Evolutionary conservation across 2,888 invertebrate species (phyloP), one percentile per base, ranked within the genome.

Genomic region (Drosophila kambysellisi): DNA sequence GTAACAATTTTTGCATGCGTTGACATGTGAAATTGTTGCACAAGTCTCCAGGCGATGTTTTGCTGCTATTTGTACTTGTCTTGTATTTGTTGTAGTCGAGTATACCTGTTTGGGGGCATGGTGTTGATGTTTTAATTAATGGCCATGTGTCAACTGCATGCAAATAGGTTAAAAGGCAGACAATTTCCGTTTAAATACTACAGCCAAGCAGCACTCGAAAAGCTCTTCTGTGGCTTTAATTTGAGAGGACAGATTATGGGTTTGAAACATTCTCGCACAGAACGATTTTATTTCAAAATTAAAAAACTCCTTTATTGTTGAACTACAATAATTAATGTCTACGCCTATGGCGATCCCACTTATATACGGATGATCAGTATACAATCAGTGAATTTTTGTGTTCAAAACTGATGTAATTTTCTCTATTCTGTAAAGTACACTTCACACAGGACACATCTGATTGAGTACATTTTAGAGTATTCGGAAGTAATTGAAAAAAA

Each of bases 11-110:
- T 81, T 86, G 86, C 76, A 81, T 84, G 79, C 84, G 86, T 76
- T 84, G 84, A 84, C 83, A 84, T 81, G 86, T 81, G 77, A 86
- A 84, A 84, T 86, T 83, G 83, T 85, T 83, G 83, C 70, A 29
- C 81, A 85, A 82, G 78, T 85, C 83, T 84, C 80, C 68, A 71
- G 80, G 84, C 82, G 77, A 79, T 83, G 65, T 76, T 83, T 82
- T 67, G 66, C 37, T 64, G 57, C 59, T 73, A 57, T 67, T 70
- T 70, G 50, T 70, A 56, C 63, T 66, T 74, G 74, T 60, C 66
- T 68, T 67, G 51, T 56, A 48, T 67, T 54, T 60, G 62, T 56
- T 60, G 41, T 51, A 58, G 50, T n/a, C 30, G 41, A 15, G 41
- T n/a, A 25, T 15, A 46, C 30, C 30, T 15, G 37, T 51, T 57